phyloP scores from a whole-genome alignment of 37 sponge, comb jelly and placozoan species.

The Beroe forskalii region DNA sequence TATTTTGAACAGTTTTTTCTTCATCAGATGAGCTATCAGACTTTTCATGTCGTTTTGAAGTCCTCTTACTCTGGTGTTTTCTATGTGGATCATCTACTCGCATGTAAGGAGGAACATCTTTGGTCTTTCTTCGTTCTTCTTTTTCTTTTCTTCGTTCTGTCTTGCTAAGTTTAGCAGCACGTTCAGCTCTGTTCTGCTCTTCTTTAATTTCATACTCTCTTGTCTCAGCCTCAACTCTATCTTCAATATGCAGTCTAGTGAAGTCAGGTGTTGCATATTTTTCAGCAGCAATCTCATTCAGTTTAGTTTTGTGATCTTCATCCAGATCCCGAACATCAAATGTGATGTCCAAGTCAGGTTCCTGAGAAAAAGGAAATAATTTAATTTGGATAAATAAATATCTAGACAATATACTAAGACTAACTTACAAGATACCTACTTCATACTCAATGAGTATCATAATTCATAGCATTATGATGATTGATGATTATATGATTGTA shows the following conservation, averaged over 20 bases:
- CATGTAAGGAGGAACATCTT: constrained; percentile 50
- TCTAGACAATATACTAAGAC: too few species aligned
- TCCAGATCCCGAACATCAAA: constrained; percentile 54
- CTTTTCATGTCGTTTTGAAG: background rate
- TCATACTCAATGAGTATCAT: background rate
- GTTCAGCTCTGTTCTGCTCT: constrained; percentile 28
- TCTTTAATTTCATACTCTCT: constrained; percentile 21
- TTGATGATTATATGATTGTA: too few species aligned
- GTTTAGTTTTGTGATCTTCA: background rate
- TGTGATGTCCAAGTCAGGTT: constrained; percentile 42
- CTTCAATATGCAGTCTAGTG: constrained; percentile 52
- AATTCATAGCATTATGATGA: background rate
- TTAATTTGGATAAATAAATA: too few species aligned
- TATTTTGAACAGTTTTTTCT: constrained; percentile 53
- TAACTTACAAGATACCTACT: too few species aligned
- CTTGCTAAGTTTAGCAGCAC: constrained; percentile 32
- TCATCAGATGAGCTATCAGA: constrained; percentile 33
- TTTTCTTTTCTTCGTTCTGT: constrained; percentile 57
- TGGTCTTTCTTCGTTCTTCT: constrained; percentile 43
- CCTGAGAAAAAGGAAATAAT: too few species aligned
- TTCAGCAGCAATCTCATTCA: constrained; percentile 45
- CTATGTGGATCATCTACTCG: constrained; percentile 44
- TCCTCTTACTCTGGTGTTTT: background rate
- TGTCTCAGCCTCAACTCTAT: constrained; percentile 7
- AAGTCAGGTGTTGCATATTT: constrained; percentile 29